Conservation (phyloP, 1,140 invertebrate species). For the Drosophila repletoides region DNA sequence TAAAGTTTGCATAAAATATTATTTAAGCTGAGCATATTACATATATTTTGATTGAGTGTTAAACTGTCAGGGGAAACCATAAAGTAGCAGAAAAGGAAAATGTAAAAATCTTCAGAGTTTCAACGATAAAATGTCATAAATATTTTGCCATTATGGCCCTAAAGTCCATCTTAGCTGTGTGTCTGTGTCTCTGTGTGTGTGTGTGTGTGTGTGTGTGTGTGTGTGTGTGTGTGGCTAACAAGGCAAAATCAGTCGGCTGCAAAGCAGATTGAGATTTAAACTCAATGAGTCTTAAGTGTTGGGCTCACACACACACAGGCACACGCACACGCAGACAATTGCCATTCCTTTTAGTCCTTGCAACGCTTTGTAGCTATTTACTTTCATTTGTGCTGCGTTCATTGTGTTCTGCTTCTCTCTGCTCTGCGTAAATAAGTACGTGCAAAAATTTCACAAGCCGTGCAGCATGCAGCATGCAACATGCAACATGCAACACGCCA, state of each 20-base stretch:
- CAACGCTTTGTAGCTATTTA: conserved; percentile 9
- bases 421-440: conserved; percentile 44
- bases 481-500: conserved; percentile 4
- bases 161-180: conserved; percentile 20
- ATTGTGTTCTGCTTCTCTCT: conserved; percentile 42
- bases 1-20: not conserved
- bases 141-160: conserved; percentile 22
- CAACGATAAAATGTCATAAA: conserved; percentile 28
- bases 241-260: conserved; percentile 65
- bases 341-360: conserved; percentile 4
- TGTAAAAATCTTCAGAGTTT: conserved; percentile 13
- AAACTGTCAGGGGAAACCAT: not conserved
- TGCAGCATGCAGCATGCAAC: conserved; percentile 2
- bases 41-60: conserved; percentile 23
- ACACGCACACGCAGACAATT: too few relatives aligned
- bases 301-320: too few relatives aligned
- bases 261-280: conserved; percentile 68
- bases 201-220: not conserved
- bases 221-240: conserved; percentile 27
- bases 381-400: conserved; percentile 33
- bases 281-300: conserved; percentile 67
- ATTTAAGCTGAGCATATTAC: not conserved
- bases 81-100: conserved; percentile 25
- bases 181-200: not conserved
- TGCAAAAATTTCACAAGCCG: conserved; percentile 27